Evolutionary conservation across 2,888 invertebrate species (phyloP).

Genomic region (Lasioglossum calceatum): DNA sequence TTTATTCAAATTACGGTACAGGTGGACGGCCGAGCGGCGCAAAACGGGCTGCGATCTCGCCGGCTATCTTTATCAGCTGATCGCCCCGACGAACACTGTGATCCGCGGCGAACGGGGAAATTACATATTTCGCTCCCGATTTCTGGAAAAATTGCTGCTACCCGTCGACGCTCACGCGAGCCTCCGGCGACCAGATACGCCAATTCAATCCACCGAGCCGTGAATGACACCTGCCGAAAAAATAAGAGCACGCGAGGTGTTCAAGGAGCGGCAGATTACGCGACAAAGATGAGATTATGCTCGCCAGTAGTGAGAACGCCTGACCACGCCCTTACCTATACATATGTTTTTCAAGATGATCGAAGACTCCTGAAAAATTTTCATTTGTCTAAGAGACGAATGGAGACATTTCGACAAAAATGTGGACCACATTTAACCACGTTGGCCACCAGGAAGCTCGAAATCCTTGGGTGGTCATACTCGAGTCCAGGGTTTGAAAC

Average conservation of each 20-base stretch:
- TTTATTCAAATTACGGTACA: constrained; percentile 45
- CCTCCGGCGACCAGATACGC: not conserved
- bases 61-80: constrained; percentile 15
- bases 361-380: too few species aligned
- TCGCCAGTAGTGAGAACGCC: not conserved
- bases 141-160: constrained; percentile 17
- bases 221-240: not conserved
- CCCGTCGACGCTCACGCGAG: not conserved
- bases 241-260: not conserved
- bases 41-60: not conserved
- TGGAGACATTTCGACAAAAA: constrained; percentile 47
- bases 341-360: too few species aligned
- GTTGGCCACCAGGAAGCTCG: constrained; percentile 56
- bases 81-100: constrained; percentile 34
- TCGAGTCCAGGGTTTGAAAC: constrained; percentile 29
- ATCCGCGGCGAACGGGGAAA: constrained; percentile 34
- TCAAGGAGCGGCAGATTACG: not conserved
- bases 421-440: constrained; percentile 57
- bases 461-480: constrained; percentile 66
- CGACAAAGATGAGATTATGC: not conserved
- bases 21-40: constrained; percentile 1
- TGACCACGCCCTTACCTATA: not conserved
- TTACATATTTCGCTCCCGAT: constrained; percentile 38
- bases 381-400: constrained; percentile 37
- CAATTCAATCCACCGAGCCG: not conserved